Evolutionary conservation across 2,797 vertebrate species (phyloP), one percentile per base, ranked within the genome.

Genomic region (Rhabdomys pumilio): DNA sequence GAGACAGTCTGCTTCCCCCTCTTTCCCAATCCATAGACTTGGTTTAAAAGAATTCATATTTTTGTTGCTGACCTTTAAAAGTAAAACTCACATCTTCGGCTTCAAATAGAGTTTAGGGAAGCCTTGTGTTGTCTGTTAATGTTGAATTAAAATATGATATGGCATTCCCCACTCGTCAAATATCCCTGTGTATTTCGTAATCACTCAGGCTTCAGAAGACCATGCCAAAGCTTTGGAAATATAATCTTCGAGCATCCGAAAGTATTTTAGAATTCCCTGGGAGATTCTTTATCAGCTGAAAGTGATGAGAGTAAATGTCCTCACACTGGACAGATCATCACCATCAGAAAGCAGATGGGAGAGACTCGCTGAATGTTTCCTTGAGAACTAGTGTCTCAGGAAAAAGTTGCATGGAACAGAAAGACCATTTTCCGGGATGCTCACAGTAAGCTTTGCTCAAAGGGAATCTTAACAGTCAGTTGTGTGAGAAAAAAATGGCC

Each of bases 91-190:
- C 38, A 47, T 53, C n/a, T 87, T 47, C 19, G 69, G 26, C 47
- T 96, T 80, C 87, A 85, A 82, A 72, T 20, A 65, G 69, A 90
- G 13, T 29, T 89, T 24, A 94, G 55, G n/a, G 34, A n/a, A 26
- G 41, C 69, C 34, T 88, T 7, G 41, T 82, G 57, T 63, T 91
- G 59, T 89, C 63, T 84, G 24, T 76, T 69, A 76, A n/a, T 13
- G 24, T 3, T 91, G 57, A 90, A 38, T 61, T 63, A 22, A 57
- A 67, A 22, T 31, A 22, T 47, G 13, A 3, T 11, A 63, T 3
- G 9, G 7, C 53, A 8, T 12, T 47, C 4, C 10, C 12, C 47
- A 72, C 67, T 67, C 26, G 34, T 79, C 50, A 86, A 34, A 90
- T 63, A 29, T 85, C 34, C n/a, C 34, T 75, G 19, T 1, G 55